Percentiles rank a stretch among this genome's conserved stretches.
Conservation (phyloP, 2,113 vertebrate genomes). For the Gadus macrocephalus region DNA sequence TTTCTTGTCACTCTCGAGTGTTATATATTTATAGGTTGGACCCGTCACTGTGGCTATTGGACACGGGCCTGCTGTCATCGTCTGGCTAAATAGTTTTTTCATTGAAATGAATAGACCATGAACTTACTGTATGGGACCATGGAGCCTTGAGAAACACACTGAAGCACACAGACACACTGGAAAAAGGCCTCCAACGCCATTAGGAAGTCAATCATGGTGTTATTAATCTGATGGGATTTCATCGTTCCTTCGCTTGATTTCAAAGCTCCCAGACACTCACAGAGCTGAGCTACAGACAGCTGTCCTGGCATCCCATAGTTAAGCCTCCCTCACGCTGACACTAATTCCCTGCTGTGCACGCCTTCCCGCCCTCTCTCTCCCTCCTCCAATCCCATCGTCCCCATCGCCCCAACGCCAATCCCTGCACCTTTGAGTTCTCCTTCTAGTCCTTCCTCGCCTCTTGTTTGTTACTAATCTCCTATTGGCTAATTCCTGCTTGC, state of each 20-base stretch:
- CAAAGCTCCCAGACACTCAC: conserved; percentile 17
- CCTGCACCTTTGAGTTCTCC: conserved; percentile 21
- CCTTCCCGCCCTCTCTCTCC: conserved; percentile 4
- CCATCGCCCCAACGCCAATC: conserved; percentile 9
- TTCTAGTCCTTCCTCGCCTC: conserved; percentile 18
- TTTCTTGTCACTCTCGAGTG: conserved; percentile 25
- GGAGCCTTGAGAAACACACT: conserved; percentile 2
- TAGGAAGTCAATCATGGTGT: conserved; percentile 16
- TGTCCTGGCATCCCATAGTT: too few relatives aligned
- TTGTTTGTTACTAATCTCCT: conserved; percentile 16
- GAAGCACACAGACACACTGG: background rate
- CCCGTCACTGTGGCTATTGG: conserved; percentile 61
- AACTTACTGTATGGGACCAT: conserved; percentile 51
- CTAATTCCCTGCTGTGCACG: conserved; percentile 13
- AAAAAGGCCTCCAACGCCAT: conserved; percentile 2
- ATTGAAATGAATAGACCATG: conserved; percentile 42
- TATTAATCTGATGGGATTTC: conserved; percentile 29
- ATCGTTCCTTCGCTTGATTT: conserved; percentile 24
- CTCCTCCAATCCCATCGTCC: background rate
- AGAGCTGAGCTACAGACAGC: conserved; percentile 15
- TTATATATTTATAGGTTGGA: conserved; percentile 52
- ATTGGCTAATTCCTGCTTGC: background rate
- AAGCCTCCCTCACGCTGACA: background rate
- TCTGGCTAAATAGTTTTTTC: conserved; percentile 44
- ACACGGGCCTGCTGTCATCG: conserved; percentile 55